Base-by-base conservation (phyloP, 2,113 vertebrate species). In the Oxyura jamaicensis region DNA sequence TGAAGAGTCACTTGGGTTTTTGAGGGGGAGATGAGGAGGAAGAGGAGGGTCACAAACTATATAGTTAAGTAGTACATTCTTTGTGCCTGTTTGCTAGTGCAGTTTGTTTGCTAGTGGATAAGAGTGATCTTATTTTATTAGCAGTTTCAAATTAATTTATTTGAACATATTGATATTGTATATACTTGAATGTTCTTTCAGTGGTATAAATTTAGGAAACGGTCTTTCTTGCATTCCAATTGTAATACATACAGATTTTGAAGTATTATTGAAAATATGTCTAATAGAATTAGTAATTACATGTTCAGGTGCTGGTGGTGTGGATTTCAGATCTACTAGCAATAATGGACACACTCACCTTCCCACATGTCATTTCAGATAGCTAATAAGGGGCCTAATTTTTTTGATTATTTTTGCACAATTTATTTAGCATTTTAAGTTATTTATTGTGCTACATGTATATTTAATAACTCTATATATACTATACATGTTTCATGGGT, bases 131-230 rank as follows among this genome's bases (percentile, higher is more conserved):
- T 83, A 59, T 59, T 94, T 92, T 82, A 67, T 56, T 76, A 94
- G 48, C 41, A 87, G 58, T 82, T 95, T 87, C 74, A 82, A 76
- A 76, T 88, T 88, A 0, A 68, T 79, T 85, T 83, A 81, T 90
- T 88, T 76, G 48, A 68, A 81, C 72, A 74, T 74, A 39, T 80
- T 89, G 66, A 77, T 66, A 3, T 86, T 90, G 79, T 60, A 79
- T 76, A 29, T 85, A 75, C 63, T 91, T 93, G n/a, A 87, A 90
- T 85, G 13, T 91, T 65, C 78, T 91, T 93, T 90, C 71, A 85
- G 69, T 78, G 69, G n/a, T 81, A 77, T 71, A 89, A 26, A 82
- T 91, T 94, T 92, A 89, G 63, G 55, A 91, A 95, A 83, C 63
- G 91, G 68, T 29, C n/a, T 83, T 52, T 83, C 71, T 91, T 85